phyloP scores from a whole-genome alignment of 2,113 vertebrate genomes.

The Pica pica region DNA sequence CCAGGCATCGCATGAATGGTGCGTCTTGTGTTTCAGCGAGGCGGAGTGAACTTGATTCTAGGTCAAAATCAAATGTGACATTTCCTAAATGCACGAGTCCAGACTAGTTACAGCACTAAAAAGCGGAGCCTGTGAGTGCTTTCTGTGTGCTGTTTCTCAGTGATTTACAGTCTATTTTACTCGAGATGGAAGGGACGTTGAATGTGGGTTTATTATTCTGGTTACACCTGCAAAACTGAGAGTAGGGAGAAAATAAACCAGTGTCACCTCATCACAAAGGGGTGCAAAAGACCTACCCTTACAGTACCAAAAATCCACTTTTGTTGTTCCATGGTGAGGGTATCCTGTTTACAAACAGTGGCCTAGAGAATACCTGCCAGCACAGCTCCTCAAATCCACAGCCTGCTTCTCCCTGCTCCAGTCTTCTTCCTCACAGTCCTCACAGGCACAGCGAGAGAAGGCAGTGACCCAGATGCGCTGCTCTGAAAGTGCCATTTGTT shows the following conservation, averaged over 20 bases:
- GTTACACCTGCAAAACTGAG: background rate
- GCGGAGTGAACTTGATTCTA: background rate
- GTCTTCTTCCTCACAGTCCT: background rate
- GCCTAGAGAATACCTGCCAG: background rate
- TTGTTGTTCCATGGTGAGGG: background rate
- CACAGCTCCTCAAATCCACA: background rate
- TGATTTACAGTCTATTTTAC: background rate
- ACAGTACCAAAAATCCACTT: background rate
- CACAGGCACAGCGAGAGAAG: background rate
- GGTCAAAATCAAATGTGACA: constrained; percentile 48
- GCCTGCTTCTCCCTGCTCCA: background rate
- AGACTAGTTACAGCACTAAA: background rate
- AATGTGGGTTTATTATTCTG: background rate
- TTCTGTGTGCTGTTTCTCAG: background rate
- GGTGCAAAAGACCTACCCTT: background rate
- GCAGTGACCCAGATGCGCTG: constrained; percentile 41
- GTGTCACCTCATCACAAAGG: background rate
- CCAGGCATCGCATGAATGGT: background rate
- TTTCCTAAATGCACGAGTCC: background rate
- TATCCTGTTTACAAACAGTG: background rate
- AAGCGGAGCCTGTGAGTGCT: background rate
- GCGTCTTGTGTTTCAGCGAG: background rate
- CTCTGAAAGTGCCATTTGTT: constrained; percentile 35
- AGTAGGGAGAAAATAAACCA: background rate
- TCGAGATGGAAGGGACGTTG: background rate